phyloP scores from a whole-genome alignment of 2,888 invertebrate species.

The Petrolisthes cinctipes region DNA sequence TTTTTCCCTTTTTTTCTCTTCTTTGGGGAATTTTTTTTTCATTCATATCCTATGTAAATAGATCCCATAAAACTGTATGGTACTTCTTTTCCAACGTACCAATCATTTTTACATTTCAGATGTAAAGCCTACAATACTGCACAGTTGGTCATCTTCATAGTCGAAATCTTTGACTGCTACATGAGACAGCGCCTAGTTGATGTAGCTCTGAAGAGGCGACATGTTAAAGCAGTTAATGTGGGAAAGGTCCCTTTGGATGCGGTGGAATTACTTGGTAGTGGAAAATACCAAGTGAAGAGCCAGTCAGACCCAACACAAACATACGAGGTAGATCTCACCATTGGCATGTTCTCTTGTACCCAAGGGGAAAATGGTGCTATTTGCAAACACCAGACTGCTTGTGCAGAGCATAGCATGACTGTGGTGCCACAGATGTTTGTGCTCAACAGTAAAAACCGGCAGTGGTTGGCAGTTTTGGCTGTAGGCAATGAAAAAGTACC shows the following conservation, averaged over 20 bases:
- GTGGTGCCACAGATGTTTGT: conserved; percentile 15
- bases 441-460: background rate
- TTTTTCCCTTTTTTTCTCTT: too few relatives aligned
- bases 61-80: too few relatives aligned
- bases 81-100: too few relatives aligned
- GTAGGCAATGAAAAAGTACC: background rate
- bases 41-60: too few relatives aligned
- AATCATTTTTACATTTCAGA: conserved; percentile 4
- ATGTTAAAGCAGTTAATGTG: background rate
- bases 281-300: too few relatives aligned
- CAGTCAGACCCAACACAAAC: too few relatives aligned
- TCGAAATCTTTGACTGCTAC: conserved; percentile 3
- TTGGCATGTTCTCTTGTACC: conserved; percentile 5
- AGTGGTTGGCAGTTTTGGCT: background rate
- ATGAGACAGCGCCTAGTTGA: too few relatives aligned
- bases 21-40: too few relatives aligned
- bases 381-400: too few relatives aligned
- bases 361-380: conserved; percentile 6
- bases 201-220: background rate
- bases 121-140: too few relatives aligned
- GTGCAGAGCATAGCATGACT: conserved; percentile 7
- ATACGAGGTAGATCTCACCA: too few relatives aligned
- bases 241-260: background rate
- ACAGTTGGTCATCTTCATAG: conserved; percentile 14
- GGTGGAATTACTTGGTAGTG: too few relatives aligned